Percentiles rank a stretch among this genome's conserved stretches.
Evolutionary conservation across 2,113 vertebrate species (phyloP).

Genomic region (Pterophyllum scalare): DNA sequence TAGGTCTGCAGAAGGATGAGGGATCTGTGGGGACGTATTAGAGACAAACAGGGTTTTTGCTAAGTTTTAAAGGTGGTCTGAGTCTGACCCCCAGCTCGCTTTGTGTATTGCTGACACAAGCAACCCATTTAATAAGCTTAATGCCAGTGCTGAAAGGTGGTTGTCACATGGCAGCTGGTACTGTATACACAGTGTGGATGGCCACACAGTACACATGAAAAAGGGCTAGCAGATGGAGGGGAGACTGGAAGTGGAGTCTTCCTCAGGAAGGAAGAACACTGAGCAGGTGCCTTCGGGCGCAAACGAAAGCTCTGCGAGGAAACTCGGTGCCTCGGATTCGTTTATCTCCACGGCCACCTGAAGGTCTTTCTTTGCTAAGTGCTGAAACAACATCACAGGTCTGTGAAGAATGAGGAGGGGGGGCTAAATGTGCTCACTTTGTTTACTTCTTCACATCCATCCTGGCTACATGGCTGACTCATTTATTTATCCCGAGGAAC

Average conservation of each 20-base stretch:
- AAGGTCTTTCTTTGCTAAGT: background rate
- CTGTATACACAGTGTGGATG: slow-evolving; percentile 29
- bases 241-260: background rate
- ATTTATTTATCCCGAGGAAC: slow-evolving; percentile 41
- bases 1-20: too few species aligned
- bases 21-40: too few species aligned
- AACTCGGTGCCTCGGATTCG: background rate
- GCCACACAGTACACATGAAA: slow-evolving; percentile 39
- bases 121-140: slow-evolving; percentile 3
- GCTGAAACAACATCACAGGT: slow-evolving; percentile 1
- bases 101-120: slow-evolving; percentile 21
- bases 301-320: background rate
- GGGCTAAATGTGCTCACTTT: background rate
- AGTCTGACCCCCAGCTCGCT: background rate
- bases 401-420: background rate
- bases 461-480: slow-evolving; percentile 1
- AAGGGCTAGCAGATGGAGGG: slow-evolving; percentile 49
- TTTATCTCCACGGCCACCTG: background rate
- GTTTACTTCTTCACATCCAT: background rate
- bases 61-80: background rate
- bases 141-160: slow-evolving; percentile 18
- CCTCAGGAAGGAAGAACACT: slow-evolving; percentile 5
- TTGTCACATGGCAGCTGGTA: slow-evolving; percentile 53
- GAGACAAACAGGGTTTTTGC: too few species aligned
- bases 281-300: slow-evolving; percentile 36